Evolutionary conservation across 2,888 invertebrate genomes (phyloP), one percentile per base, ranked within the genome.

Genomic region (Brachylomia viminalis): DNA sequence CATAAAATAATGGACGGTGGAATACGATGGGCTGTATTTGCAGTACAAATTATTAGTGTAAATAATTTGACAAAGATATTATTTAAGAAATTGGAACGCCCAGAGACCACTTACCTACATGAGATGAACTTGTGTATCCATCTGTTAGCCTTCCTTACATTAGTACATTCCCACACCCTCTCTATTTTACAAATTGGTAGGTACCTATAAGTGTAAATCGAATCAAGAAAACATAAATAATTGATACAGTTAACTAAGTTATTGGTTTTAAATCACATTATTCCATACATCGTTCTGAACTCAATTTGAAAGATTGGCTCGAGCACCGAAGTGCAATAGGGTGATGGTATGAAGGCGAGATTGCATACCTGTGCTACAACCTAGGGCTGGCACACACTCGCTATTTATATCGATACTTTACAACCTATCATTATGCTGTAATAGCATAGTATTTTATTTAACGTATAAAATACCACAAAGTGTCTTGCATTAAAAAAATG

Each of bases 281-380:
- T 85, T 84, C 75, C 73, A 75, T 79, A 80, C 83, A 83, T 84
- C 88, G 85, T 64, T 79, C 78, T 83, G 87, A 87, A 89, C 88
- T 92, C 88, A 86, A 87, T 90, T 92, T 90, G 89, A 91, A 91
- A 91, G 90, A 92, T 93, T 91, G 88, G 90, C 89, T 88, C 85
- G 89, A 90, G 91, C 90, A 91, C 92, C 90, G 89, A 91, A 92
- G 92, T 93, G 92, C 92, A 93, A 93, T 93, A 92, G 93, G 92
- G 91, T 92, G 92, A 92, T 93, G 91, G 92, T 90, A 94, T 93
- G 92, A 92, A 92, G 91, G 91, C 92, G 91, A 93, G 94, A 94
- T 94, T 94, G 92, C 94, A 93, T 95, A 94, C 95, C 95, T 95
- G 95, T 91, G 91, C 81, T 83, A 86, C 77, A 65, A 72, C 75